These are phyloP conservation scores for Tholera decimalis DNA, from an alignment of 2,888 invertebrate species.

Conservation along the genomic window DNA sequence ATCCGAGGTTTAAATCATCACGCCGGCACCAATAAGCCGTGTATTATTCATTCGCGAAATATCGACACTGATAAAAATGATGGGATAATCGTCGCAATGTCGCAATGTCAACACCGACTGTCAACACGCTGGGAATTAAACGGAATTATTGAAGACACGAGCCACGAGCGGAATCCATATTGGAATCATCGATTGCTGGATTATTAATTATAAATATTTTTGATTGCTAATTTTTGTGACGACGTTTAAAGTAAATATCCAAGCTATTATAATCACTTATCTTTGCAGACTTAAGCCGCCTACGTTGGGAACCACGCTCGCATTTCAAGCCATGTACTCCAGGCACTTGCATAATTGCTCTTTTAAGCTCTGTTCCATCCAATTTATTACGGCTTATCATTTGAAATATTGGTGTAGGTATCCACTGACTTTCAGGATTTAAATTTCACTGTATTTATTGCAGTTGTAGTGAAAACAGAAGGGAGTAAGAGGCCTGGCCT, in stretches of 20 bases:
- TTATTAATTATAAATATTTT: no score
- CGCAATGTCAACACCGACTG: constrained; percentile 14
- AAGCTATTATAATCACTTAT: constrained; percentile 6
- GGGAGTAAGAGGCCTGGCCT: background rate
- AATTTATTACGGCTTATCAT: background rate
- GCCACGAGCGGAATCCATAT: constrained; percentile 2
- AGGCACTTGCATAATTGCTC: constrained; percentile 24
- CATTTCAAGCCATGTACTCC: background rate
- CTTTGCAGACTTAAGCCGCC: background rate
- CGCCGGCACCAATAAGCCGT: constrained; percentile 28
- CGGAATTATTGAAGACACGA: constrained; percentile 54
- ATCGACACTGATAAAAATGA: constrained; percentile 36
- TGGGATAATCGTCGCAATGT: constrained; percentile 35
- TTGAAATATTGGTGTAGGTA: background rate
- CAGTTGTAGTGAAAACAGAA: background rate
- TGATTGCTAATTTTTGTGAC: background rate
- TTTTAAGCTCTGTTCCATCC: constrained; percentile 5
- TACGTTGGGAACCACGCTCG: constrained; percentile 1
- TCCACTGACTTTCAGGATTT: background rate
- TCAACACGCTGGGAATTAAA: constrained; percentile 30
- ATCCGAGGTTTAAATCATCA: constrained; percentile 50
- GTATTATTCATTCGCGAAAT: constrained; percentile 42
- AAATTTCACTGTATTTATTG: background rate
- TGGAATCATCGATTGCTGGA: constrained; percentile 4
- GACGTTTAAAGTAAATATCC: background rate